Base-by-base conservation (phyloP, 2,113 vertebrate species). In the Oryzias celebensis region DNA sequence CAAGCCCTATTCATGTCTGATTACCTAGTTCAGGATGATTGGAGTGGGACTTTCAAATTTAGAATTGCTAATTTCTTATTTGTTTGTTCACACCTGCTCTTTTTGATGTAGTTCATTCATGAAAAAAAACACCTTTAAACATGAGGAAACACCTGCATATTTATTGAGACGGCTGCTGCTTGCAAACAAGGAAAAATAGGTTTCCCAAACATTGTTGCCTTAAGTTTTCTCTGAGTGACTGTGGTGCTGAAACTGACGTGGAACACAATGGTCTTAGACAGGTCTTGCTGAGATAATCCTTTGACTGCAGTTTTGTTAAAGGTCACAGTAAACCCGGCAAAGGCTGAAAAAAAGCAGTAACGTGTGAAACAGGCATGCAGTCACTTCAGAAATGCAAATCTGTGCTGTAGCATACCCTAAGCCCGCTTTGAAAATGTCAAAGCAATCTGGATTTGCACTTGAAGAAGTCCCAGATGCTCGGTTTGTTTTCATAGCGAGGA, bases 341-440 rank as follows among this genome's bases (percentile, higher is more conserved):
- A 73, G 65, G 48, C 67, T 58, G 54, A n/a, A 44, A 58, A 45
- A 71, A 68, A 68, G 65, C 56, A 60, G n/a, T 28, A 56, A 14
- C 45, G n/a, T 75, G 69, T 65, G 57, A 64, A 77, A 68, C 14
- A 49, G 62, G 44, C 24, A 50, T 57, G 42, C 58, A n/a, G 57
- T 23, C 55, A 58, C 69, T 70, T 63, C 24, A 66, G 54, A 75
- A 77, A 76, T 82, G 71, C 57, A 79, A 74, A 81, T 73, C 22
- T 58, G 55, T 58, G 52, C 4, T 10, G 51, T 62, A 65, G 63
- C 62, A 36, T 45, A 47, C 52, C 54, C 54, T 71, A 71, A 77
- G 64, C 56, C 28, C 55, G 73, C 62, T 75, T 64, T 71, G 76
- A 52, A 84, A 86, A 84, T 81, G 69, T 85, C 83, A 80, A 44